Evolutionary conservation across 35 echinoderm and acorn worm genomes (phyloP).

Genomic region (Eucidaris tribuloides): DNA sequence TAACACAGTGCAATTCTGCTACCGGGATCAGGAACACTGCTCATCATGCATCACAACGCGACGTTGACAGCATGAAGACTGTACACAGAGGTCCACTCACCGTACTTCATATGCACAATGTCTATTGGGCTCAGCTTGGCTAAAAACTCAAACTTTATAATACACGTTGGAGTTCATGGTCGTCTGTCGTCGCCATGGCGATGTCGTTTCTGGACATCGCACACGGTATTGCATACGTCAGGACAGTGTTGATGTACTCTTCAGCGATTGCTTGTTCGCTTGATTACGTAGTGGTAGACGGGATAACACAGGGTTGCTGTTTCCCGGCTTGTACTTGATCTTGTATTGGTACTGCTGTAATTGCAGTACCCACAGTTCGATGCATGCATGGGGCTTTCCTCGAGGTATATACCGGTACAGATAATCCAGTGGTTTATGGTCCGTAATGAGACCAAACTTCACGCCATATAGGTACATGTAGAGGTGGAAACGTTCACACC

Average conservation of each 20-base stretch:
- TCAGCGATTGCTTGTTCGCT: slow-evolving; percentile 14
- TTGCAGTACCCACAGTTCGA: slow-evolving; percentile 53
- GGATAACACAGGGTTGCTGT: slow-evolving; percentile 20
- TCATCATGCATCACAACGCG: too few relatives aligned
- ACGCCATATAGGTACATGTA: slow-evolving; percentile 26
- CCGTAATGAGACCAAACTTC: slow-evolving; percentile 22
- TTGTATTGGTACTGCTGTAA: slow-evolving; percentile 52
- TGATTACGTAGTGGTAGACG: background rate
- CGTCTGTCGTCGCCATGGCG: background rate
- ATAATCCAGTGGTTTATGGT: slow-evolving; percentile 47
- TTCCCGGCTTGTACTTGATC: slow-evolving; percentile 40
- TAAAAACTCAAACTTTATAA: too few relatives aligned
- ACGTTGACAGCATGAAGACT: too few relatives aligned
- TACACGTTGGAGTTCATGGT: too few relatives aligned
- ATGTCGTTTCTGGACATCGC: background rate
- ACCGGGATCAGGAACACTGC: too few relatives aligned
- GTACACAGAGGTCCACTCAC: too few relatives aligned
- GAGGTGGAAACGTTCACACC: slow-evolving; percentile 40
- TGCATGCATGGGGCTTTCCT: slow-evolving; percentile 47
- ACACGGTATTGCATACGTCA: background rate
- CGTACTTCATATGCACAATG: too few relatives aligned
- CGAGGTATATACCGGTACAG: background rate
- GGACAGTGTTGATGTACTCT: background rate
- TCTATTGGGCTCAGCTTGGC: too few relatives aligned
- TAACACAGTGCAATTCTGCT: too few relatives aligned